Evolutionary conservation across 1,140 invertebrate species (phyloP).

Genomic region (Radopholus similis): DNA sequence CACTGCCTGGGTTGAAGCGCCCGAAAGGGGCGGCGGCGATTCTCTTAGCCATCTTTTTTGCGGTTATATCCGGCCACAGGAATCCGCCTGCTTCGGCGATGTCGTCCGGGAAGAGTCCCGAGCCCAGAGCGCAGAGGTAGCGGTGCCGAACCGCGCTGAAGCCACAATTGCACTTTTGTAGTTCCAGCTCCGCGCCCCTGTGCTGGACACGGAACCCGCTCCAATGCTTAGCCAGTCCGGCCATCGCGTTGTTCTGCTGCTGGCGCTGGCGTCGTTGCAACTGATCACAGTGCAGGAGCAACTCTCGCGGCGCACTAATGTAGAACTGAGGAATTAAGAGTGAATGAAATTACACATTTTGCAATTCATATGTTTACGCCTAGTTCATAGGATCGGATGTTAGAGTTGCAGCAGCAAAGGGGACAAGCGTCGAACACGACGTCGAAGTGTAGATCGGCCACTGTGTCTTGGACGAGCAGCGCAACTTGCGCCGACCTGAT

Average conservation of each 20-base stretch:
- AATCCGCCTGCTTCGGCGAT: slow-evolving; percentile 34
- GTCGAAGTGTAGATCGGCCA: slow-evolving; percentile 43
- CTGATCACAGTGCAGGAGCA: slow-evolving; percentile 21
- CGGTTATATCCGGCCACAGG: background rate
- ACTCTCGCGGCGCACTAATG: slow-evolving; percentile 18
- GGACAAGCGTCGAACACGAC: slow-evolving; percentile 47
- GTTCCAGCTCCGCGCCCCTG: background rate
- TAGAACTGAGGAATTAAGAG: too few species aligned
- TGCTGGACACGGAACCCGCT: slow-evolving; percentile 20
- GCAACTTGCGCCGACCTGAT: background rate
- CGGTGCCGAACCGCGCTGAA: slow-evolving; percentile 49
- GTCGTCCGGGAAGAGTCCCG: slow-evolving; percentile 45
- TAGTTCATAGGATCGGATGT: slow-evolving; percentile 39
- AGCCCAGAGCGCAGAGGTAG: slow-evolving; percentile 25
- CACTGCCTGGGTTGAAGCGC: slow-evolving; percentile 26
- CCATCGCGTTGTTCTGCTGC: slow-evolving; percentile 5
- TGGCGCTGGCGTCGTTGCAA: slow-evolving; percentile 27
- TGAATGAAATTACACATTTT: too few species aligned
- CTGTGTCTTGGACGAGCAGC: slow-evolving; percentile 31
- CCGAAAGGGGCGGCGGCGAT: background rate
- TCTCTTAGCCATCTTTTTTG: background rate
- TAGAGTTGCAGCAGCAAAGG: slow-evolving; percentile 47
- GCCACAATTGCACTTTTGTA: slow-evolving; percentile 27
- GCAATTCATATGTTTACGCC: too few species aligned
- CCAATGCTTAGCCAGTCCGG: slow-evolving; percentile 18